These are phyloP conservation scores for Natator depressus DNA, from an alignment of 2,113 vertebrate species.

Conservation along the genomic window DNA sequence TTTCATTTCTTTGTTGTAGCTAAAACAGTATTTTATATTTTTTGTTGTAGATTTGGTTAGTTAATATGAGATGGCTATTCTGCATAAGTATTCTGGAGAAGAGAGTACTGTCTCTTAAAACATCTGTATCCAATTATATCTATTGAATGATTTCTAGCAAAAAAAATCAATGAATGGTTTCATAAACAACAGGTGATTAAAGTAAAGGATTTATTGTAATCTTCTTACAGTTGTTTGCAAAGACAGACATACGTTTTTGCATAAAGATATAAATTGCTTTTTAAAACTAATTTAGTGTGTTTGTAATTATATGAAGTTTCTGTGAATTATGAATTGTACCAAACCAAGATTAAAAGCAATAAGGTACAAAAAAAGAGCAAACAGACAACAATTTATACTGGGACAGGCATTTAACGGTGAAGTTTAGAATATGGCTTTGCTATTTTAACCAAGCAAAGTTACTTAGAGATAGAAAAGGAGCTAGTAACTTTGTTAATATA, in stretches of 20 bases:
- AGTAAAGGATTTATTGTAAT: slow-evolving; percentile 89
- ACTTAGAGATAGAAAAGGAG: slow-evolving; percentile 78
- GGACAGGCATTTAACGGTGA: slow-evolving; percentile 85
- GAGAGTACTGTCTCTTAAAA: slow-evolving; percentile 73
- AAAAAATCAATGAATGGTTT: slow-evolving; percentile 79
- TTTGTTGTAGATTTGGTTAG: slow-evolving; percentile 60
- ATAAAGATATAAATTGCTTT: slow-evolving; percentile 89
- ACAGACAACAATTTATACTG: slow-evolving; percentile 83
- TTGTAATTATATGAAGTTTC: slow-evolving; percentile 83
- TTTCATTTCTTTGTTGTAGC: not conserved
- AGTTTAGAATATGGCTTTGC: slow-evolving; percentile 86
- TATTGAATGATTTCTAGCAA: slow-evolving; percentile 65
- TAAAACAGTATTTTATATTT: slow-evolving; percentile 18
- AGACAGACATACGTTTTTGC: slow-evolving; percentile 87
- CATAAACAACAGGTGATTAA: slow-evolving; percentile 83
- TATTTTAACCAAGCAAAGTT: slow-evolving; percentile 83
- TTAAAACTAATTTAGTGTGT: slow-evolving; percentile 87
- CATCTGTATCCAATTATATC: slow-evolving; percentile 71
- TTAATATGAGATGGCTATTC: slow-evolving; percentile 72
- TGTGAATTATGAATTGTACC: slow-evolving; percentile 87
- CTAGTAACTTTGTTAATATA: slow-evolving; percentile 83
- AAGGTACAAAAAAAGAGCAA: slow-evolving; percentile 87
- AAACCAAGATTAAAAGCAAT: slow-evolving; percentile 86
- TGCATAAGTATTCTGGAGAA: slow-evolving; percentile 65
- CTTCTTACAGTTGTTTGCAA: slow-evolving; percentile 87